phyloP scores from a whole-genome alignment of 2,113 vertebrate species.

The Tamias sibiricus region DNA sequence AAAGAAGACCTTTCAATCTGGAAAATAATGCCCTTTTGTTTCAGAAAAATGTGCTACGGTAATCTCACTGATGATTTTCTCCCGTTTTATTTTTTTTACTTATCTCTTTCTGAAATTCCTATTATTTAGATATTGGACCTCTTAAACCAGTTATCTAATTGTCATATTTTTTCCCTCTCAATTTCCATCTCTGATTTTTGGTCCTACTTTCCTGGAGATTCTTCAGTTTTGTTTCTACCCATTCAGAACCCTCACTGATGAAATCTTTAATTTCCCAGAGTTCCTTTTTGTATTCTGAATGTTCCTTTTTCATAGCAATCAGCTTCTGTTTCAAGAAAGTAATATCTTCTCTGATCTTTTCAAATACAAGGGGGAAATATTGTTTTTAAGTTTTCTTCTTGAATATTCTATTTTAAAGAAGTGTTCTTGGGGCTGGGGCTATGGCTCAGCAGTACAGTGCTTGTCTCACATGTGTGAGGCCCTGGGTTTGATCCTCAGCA shows the following conservation, averaged over 20 bases:
- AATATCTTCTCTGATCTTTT: not conserved
- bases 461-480: too few relatives aligned
- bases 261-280: conserved; percentile 36
- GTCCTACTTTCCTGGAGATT: not conserved
- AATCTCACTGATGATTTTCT: not conserved
- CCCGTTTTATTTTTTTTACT: not conserved
- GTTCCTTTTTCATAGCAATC: conserved; percentile 29
- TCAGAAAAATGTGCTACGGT: not conserved
- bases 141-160: not conserved
- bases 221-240: conserved; percentile 29
- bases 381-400: conserved; percentile 43
- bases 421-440: too few relatives aligned
- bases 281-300: not conserved
- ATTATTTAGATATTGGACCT: not conserved
- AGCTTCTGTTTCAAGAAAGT: conserved; percentile 13
- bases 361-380: not conserved
- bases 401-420: not conserved
- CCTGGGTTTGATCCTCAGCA: too few relatives aligned
- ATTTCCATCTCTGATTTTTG: conserved; percentile 26
- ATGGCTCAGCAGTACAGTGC: too few relatives aligned
- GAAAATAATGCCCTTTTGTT: not conserved
- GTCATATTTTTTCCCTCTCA: not conserved
- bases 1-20: not conserved
- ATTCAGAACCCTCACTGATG: not conserved
- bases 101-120: not conserved